phyloP scores from a whole-genome alignment of 35 echinoderm and acorn worm genomes.

The Ophioderma brevispina region DNA sequence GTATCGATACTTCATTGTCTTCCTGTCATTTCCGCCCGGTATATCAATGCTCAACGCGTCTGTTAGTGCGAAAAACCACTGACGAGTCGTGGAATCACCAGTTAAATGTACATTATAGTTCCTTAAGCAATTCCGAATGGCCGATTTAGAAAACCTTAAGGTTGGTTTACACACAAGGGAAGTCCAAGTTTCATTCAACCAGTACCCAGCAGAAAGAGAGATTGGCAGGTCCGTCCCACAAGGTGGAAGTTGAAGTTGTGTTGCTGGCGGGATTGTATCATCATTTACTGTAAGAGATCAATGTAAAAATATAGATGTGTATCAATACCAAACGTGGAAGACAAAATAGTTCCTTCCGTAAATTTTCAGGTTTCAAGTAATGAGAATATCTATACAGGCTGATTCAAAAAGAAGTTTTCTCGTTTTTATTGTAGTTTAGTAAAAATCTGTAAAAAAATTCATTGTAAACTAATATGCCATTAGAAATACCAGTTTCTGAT shows the following conservation, averaged over 20 bases:
- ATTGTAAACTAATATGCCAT: no score
- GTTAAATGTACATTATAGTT: conserved; percentile 21
- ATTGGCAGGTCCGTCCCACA: conserved; percentile 20
- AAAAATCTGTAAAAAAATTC: no score
- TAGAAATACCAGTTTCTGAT: no score
- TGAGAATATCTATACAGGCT: no score
- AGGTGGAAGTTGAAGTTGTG: neutral
- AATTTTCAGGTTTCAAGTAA: no score
- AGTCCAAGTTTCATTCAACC: conserved; percentile 41
- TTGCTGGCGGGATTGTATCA: no score
- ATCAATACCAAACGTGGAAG: no score
- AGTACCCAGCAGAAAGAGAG: conserved; percentile 42
- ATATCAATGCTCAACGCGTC: neutral
- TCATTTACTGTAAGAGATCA: no score
- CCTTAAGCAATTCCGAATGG: conserved; percentile 12
- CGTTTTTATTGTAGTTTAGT: no score
- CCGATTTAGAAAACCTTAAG: neutral
- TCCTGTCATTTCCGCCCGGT: neutral
- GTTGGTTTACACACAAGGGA: conserved; percentile 41
- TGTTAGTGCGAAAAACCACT: conserved; percentile 31
- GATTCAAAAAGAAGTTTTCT: no score
- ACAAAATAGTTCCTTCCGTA: no score
- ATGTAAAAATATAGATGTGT: no score
- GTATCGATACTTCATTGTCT: conserved; percentile 13
- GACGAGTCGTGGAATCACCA: conserved; percentile 61